Base-by-base conservation (phyloP, 2,797 vertebrate species). In the Podarcis siculus region DNA sequence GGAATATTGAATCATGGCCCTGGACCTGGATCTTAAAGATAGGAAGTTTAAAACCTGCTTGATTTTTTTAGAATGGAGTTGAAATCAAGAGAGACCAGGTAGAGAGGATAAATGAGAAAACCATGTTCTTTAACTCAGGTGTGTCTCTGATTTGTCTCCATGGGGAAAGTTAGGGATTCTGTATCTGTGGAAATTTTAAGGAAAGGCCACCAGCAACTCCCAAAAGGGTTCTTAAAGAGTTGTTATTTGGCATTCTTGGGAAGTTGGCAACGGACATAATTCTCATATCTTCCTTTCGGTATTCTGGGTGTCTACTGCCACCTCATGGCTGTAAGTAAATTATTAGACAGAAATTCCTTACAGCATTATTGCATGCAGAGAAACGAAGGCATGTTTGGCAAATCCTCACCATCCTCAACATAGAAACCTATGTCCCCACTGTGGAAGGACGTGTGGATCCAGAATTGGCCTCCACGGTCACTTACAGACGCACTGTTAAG, bases 251-350 rank as follows among this genome's bases (percentile, higher is more conserved):
- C 21, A 27, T 49, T 39, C 64, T 75, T 13, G 9, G 39, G 30
- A 69, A 49, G 58, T 32, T 82, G 17, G 55, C 4, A 3, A 21
- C 25, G 30, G 23, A 1, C 37, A 64, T 17, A 30, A 2, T 79
- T 64, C 0, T 4, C 5, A 10, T 45, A 0, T 1, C 0, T 32
- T 58, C 1, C 0, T 0, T 71, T 71, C 64, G 55, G 0, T 13
- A 45, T 88, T 30, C 39, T 64, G 25, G 90, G 61, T 6, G 82
- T 80, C 85, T 85, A 2, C 87, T 94, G 95, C 95, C 94, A 91
- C 72, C 94, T 93, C 69, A 86, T 86, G 94, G 79, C 39, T 27
- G 55, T 0, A 32, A 2, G 9, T 72, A 82, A 81, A 69, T 35
- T 2, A 75, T 83, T 83, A 12, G 45, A 58, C 73, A 58, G 8